Evolutionary conservation across 2,888 invertebrate genomes (phyloP).

Genomic region (Oasisia sp.): DNA sequence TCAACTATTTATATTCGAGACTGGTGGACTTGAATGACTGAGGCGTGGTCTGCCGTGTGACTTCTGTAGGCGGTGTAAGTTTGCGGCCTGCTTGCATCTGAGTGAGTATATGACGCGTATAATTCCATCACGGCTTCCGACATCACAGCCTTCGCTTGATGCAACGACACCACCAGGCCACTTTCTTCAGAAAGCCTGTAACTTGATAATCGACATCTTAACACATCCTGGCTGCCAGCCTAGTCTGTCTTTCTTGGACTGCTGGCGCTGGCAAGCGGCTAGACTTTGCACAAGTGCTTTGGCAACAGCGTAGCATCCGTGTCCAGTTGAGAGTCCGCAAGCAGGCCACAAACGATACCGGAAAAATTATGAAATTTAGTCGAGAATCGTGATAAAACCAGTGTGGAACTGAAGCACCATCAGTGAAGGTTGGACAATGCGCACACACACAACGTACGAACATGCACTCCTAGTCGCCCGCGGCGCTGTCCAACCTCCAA

Average conservation of each 20-base stretch:
- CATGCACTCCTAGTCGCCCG: not conserved
- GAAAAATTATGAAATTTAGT: not conserved
- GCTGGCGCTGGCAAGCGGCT: not conserved
- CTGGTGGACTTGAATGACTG: not conserved
- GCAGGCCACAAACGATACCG: not conserved
- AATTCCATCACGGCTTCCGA: not conserved
- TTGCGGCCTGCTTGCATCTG: not conserved
- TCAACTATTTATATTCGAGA: constrained; percentile 14
- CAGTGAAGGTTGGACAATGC: constrained; percentile 10
- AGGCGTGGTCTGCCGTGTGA: not conserved
- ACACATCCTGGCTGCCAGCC: not conserved
- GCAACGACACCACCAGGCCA: not conserved
- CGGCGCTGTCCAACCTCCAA: not conserved
- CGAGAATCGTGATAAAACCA: not conserved
- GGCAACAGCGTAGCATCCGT: not conserved
- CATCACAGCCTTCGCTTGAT: not conserved
- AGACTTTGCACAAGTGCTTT: not conserved
- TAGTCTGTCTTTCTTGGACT: not conserved
- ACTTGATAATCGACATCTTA: not conserved
- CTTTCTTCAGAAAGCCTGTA: not conserved
- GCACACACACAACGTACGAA: not conserved
- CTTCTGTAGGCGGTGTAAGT: not conserved
- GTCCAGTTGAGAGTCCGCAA: not conserved
- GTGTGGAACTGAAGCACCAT: not conserved
- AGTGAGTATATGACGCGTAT: not conserved